Evolutionary conservation across 1,140 invertebrate species (phyloP), one percentile per base, ranked within the genome.

Genomic region (Cyrtorhinus lividipennis): DNA sequence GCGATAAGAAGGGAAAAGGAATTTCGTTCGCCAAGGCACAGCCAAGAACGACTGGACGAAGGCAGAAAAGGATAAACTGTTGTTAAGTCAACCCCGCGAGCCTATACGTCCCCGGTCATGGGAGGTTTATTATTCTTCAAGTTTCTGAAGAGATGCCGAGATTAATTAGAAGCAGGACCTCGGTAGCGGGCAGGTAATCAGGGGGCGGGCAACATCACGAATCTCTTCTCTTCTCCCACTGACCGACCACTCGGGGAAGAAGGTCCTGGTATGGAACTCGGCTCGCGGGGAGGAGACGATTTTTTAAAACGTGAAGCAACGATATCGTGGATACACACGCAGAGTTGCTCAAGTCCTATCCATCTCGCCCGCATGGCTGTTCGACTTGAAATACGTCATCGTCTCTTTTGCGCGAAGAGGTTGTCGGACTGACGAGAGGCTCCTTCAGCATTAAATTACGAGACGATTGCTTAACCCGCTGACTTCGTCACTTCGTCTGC

Each of bases 91-190:
- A 38, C 30, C 30, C 15, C 30, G 30, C 30, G 30, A n/a, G 30
- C 30, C 30, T 38, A 38, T 38, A 38, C 30, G 15, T 5, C 5
- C 30, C 30, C 30, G 30, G 30, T 15, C 30, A 20, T 22, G 8
- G 20, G 48, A 22, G 48, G 48, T 53, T 53, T 53, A 53, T 53
- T 53, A 53, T 53, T 53, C 48, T 15, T 20, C 10, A 53, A 53
- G 12, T 20, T n/a, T 22, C 20, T 12, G 48, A 53, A 22, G 48
- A 53, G 48, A 53, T 53, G 48, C 48, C 48, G 48, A 53, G 48
- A 53, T 53, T 53, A 53, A 53, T 53, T 53, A 53, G 48, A 53
- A 53, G 48, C 48, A 20, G 48, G 48, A 53, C 48, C 48, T 53
- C 48, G 48, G 48, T 53, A 53, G 48, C 48, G 48, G 48, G 48